Evolutionary conservation across 2,797 vertebrate species (phyloP), one percentile per base, ranked within the genome.

Genomic region (Limnodromus scolopaceus): DNA sequence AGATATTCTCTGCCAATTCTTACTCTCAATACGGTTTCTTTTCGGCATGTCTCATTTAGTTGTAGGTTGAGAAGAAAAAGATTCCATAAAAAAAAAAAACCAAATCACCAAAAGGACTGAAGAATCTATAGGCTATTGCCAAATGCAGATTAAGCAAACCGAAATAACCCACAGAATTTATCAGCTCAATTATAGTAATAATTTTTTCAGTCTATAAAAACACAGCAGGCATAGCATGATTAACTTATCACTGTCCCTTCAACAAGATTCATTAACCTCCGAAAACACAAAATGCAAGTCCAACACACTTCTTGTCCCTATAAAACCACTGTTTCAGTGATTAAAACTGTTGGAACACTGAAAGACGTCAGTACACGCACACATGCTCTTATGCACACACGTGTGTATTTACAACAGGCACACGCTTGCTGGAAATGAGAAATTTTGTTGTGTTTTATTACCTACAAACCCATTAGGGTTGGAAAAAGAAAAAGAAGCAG

Each of bases 161-260:
- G 1, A 74, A 72, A 82, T 75, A 77, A 3, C 5, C 70, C 84
- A 79, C 78, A 89, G 55, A 89, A 92, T 92, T 95, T 96, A 95
- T 96, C 95, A 89, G 75, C 60, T 83, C 87, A 51, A 93, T 82
- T 91, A 87, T 27, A 87, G 78, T 6, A 84, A 32, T 61, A 30
- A 34, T 92, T 87, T 93, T 82, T 92, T 66, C 53, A 76, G 55
- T 24, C 68, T 41, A 46, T 28, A 70, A 77, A 84, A 87, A 74
- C 89, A 82, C 46, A 93, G 92, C 81, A 85, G 82, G 93, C 84
- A 34, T 11, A 85, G 66, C 48, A 58, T 1, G 91, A 92, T 91
- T 96, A 95, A 96, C 89, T 95, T 97, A 93, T 95, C 93, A 16
- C 94, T 55, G 71, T 64, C 76, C 75, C 38, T 89, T 93, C 71